A percentile compares a stretch with the other conserved stretches of the same genome.
Conservation (phyloP, 30 jellyfish, hydroid and myxozoan genomes). For the Aurelia aurita complex sp. Pacific region DNA sequence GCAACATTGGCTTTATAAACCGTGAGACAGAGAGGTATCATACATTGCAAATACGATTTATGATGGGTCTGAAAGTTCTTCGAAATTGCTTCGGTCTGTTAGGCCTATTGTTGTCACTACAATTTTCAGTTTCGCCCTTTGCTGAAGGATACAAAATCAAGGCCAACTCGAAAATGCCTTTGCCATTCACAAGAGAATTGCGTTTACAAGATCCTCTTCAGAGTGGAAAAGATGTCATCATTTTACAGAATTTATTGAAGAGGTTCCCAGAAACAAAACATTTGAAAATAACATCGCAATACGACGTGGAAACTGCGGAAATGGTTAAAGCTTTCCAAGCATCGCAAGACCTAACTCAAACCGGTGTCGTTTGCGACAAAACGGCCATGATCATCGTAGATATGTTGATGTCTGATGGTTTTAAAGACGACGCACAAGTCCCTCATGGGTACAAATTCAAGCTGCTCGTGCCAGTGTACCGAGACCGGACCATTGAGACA, state of each 20-base stretch:
- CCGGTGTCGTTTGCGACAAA: conserved; percentile 63
- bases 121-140: no score
- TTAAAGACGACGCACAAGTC: conserved; percentile 72
- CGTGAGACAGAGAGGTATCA: no score
- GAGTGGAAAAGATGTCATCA: conserved; percentile 76
- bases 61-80: no score
- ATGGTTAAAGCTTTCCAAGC: conserved; percentile 53
- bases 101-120: no score
- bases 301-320: conserved; percentile 67
- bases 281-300: conserved; percentile 35
- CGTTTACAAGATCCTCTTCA: conserved; percentile 48
- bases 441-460: conserved; percentile 78
- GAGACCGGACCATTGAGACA: conserved; percentile 76
- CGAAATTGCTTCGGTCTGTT: no score
- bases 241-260: conserved; percentile 72
- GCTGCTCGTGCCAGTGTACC: conserved; percentile 76
- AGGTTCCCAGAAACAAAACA: conserved; percentile 27
- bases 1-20: no score
- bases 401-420: conserved; percentile 66
- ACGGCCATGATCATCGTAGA: conserved; percentile 61
- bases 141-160: conserved; percentile 4
- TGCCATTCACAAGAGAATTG: conserved; percentile 65
- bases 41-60: no score
- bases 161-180: conserved; percentile 42
- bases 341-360: conserved; percentile 17